A percentile compares a stretch with the other conserved stretches of the same genome.
These are phyloP conservation scores for Nyctalus aviator DNA, from an alignment of 2,797 vertebrate species.

Conservation along the genomic window DNA sequence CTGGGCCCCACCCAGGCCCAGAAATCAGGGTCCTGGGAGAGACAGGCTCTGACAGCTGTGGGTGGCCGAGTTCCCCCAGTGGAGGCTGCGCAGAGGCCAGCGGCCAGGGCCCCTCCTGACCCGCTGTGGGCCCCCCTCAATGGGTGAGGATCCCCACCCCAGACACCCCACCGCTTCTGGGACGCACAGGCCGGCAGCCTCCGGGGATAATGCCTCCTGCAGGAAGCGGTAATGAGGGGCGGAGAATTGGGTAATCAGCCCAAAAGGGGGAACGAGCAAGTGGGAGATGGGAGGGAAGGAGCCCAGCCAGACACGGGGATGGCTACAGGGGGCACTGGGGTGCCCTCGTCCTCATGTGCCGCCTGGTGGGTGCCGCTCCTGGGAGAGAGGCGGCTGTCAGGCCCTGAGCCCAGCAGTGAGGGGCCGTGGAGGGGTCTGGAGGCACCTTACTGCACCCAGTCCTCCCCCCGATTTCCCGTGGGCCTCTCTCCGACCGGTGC, in stretches of 20 bases:
- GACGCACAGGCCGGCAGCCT: slow-evolving; percentile 59
- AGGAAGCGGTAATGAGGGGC: slow-evolving; percentile 84
- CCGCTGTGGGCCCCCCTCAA: neutral
- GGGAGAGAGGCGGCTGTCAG: neutral
- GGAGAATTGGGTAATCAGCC: slow-evolving; percentile 85
- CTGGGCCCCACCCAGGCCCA: neutral
- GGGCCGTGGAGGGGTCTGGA: neutral
- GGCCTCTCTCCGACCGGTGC: neutral
- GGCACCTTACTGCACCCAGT: neutral
- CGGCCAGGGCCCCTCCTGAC: neutral
- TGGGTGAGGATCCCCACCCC: neutral
- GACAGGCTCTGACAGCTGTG: neutral
- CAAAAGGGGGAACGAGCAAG: neutral
- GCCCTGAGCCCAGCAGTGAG: fast-evolving
- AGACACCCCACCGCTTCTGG: slow-evolving; percentile 31
- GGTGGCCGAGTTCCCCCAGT: fast-evolving
- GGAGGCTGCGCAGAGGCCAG: neutral
- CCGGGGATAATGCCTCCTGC: slow-evolving; percentile 79
- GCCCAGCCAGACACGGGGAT: neutral
- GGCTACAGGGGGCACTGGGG: neutral
- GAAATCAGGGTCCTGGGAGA: neutral
- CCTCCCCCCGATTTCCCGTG: neutral
- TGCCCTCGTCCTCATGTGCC: neutral
- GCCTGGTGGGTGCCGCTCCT: neutral
- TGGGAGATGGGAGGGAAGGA: slow-evolving; percentile 33